Conservation (phyloP, 1,140 invertebrate species). For the Heliconius himera region DNA sequence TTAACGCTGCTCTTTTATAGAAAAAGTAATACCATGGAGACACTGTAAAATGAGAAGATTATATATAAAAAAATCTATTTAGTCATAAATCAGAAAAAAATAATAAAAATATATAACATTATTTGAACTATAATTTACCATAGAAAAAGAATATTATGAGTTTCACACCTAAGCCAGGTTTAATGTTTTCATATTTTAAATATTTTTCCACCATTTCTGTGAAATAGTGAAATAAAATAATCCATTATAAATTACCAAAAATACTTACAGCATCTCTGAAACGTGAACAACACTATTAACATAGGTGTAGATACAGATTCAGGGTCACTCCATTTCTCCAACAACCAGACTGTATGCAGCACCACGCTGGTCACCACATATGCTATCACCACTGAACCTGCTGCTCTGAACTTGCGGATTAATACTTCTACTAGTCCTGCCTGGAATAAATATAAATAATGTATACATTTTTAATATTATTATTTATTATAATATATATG, state of each 20-base stretch:
- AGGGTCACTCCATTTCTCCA: constrained; percentile 81
- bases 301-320: constrained; percentile 80
- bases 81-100: no score
- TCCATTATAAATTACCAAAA: neutral
- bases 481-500: neutral
- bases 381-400: constrained; percentile 80
- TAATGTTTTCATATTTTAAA: no score
- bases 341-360: constrained; percentile 83
- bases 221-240: no score
- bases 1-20: constrained; percentile 86
- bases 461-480: neutral
- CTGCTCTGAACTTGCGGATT: constrained; percentile 84
- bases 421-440: constrained; percentile 86
- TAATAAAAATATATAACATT: no score
- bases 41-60: constrained; percentile 77
- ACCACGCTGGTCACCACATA: constrained; percentile 83
- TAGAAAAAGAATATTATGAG: no score
- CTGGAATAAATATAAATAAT: constrained; percentile 56
- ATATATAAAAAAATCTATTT: neutral
- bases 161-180: no score
- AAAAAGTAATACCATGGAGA: constrained; percentile 88
- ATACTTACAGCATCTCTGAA: constrained; percentile 84
- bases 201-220: no score
- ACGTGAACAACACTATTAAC: constrained; percentile 83
- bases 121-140: no score